Percentiles rank a stretch among this genome's conserved stretches.
Conservation (phyloP, 2,113 vertebrate genomes). For the Procavia capensis region DNA sequence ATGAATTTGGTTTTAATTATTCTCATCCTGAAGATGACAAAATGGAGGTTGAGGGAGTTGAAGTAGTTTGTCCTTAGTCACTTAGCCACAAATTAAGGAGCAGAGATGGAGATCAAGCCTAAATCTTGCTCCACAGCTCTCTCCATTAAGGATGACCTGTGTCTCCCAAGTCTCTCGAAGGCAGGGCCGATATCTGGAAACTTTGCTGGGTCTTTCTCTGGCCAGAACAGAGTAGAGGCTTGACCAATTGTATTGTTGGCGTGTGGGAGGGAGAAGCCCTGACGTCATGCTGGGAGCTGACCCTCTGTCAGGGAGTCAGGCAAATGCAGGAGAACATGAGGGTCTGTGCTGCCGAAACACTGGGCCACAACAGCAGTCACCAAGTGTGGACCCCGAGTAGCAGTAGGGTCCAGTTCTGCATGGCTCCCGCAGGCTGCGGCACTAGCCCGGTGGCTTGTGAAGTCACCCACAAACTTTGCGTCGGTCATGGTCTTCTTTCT, state of each 20-base stretch:
- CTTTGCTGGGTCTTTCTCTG: neutral
- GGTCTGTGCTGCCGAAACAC: neutral
- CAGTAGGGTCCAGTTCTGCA: neutral
- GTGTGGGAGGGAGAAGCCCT: neutral
- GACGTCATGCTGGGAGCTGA: neutral
- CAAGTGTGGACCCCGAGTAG: neutral
- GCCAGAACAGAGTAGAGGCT: neutral
- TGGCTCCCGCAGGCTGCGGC: neutral
- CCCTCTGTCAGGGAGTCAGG: neutral
- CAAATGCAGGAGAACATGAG: neutral
- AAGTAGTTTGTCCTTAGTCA: neutral
- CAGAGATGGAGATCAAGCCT: neutral
- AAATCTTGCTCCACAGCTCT: slow-evolving; percentile 4
- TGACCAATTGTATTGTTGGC: neutral
- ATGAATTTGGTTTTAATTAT: neutral
- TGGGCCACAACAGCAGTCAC: neutral
- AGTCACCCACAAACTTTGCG: neutral
- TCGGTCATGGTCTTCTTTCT: slow-evolving; percentile 7
- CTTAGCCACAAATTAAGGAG: neutral
- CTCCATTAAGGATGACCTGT: neutral
- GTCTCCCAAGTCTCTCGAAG: neutral
- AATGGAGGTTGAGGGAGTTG: neutral
- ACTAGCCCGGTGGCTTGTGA: neutral
- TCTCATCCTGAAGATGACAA: slow-evolving; percentile 21
- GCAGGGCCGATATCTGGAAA: neutral